phyloP scores from a whole-genome alignment of 1,140 invertebrate species.

The Leguminivora glycinivorella region DNA sequence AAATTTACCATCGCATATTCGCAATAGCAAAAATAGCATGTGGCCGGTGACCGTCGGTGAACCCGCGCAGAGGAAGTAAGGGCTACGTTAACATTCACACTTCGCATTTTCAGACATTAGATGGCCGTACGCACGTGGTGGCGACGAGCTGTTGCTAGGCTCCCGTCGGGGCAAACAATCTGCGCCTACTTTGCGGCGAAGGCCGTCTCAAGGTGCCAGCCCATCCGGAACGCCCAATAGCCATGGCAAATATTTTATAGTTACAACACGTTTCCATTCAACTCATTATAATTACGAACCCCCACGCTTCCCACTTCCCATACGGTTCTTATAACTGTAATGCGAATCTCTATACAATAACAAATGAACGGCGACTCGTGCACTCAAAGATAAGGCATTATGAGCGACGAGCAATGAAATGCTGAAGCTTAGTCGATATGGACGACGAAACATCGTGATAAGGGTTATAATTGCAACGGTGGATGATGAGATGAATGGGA shows the following conservation, averaged over 20 bases:
- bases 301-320: background rate
- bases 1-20: conserved; percentile 8
- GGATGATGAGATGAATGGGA: conserved; percentile 16
- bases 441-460: conserved; percentile 15
- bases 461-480: conserved; percentile 21
- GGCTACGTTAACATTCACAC: conserved; percentile 7
- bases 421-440: conserved; percentile 5
- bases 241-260: conserved; percentile 30
- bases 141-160: conserved; percentile 11
- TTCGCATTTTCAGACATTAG: background rate
- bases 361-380: background rate
- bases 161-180: conserved; percentile 29
- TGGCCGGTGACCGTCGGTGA: conserved; percentile 25
- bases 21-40: conserved; percentile 23
- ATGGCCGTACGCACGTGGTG: background rate
- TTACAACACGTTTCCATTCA: conserved; percentile 36
- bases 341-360: conserved; percentile 6
- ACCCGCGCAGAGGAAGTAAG: conserved; percentile 17
- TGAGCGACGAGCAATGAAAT: conserved; percentile 17
- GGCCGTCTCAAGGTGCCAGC: conserved; percentile 44
- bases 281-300: conserved; percentile 34
- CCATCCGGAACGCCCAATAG: conserved; percentile 40
- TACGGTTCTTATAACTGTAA: background rate
- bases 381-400: background rate
- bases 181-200: conserved; percentile 37